These are phyloP conservation scores for Callipepla squamata DNA, from an alignment of 2,113 vertebrate genomes.

Conservation along the genomic window DNA sequence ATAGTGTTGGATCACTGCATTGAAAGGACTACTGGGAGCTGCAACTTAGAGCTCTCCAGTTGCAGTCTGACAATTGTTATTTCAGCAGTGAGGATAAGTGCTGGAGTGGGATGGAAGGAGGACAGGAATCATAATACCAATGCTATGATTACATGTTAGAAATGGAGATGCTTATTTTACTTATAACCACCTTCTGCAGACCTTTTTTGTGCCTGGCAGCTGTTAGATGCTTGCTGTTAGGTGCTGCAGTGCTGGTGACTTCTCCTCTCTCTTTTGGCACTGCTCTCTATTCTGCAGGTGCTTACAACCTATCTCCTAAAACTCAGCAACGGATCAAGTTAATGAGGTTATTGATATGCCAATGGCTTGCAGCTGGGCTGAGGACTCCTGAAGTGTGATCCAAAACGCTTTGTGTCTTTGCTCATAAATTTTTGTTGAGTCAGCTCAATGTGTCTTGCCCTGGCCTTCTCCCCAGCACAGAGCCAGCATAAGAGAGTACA, in stretches of 20 bases:
- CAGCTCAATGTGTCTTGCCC: conserved; percentile 1
- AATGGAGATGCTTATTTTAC: conserved; percentile 7
- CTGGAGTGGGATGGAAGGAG: background rate
- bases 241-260: background rate
- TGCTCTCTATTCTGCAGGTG: background rate
- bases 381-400: background rate
- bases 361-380: conserved; percentile 21
- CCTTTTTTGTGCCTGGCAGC: background rate
- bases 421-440: conserved; percentile 21
- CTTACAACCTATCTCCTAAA: background rate
- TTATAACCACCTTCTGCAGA: background rate
- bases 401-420: background rate
- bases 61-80: background rate
- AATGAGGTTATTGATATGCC: background rate
- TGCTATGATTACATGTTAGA: background rate
- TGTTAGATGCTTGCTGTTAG: background rate
- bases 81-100: background rate
- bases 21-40: background rate
- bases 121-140: background rate
- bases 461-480: background rate
- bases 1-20: background rate
- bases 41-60: background rate
- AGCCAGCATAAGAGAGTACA: background rate
- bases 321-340: background rate
- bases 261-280: background rate